These are phyloP conservation scores for Polydrusus tereticollis DNA, from an alignment of 2,888 invertebrate species.

Conservation along the genomic window DNA sequence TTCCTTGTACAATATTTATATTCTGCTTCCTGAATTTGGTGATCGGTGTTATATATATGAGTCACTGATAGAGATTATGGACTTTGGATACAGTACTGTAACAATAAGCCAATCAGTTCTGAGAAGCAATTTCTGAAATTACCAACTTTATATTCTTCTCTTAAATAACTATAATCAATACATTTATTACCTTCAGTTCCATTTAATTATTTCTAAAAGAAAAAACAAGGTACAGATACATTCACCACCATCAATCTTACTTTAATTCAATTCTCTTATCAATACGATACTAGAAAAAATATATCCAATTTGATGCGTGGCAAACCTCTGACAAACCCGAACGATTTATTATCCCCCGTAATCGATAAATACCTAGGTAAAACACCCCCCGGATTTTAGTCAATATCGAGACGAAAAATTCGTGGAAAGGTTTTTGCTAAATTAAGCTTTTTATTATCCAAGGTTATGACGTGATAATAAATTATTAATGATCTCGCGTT, in stretches of 20 bases:
- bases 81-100: no score
- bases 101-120: no score
- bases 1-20: no score
- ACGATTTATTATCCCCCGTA: constrained; percentile 26
- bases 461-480: not conserved
- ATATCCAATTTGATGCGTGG: constrained; percentile 31
- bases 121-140: no score
- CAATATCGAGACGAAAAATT: not conserved
- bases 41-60: no score
- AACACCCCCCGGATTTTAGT: not conserved
- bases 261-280: constrained; percentile 34
- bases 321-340: constrained; percentile 25
- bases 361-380: constrained; percentile 34
- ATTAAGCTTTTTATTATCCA: not conserved
- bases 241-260: constrained; percentile 25
- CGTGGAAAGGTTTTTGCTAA: constrained; percentile 1
- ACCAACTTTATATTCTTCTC: no score
- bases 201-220: not conserved
- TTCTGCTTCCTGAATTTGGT: no score
- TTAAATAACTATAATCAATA: not conserved
- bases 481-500: not conserved
- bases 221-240: constrained; percentile 13
- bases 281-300: constrained; percentile 30
- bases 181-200: not conserved
- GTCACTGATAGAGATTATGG: no score